phyloP scores from a whole-genome alignment of 1,140 invertebrate species.

The Drosophila pectinifera region DNA sequence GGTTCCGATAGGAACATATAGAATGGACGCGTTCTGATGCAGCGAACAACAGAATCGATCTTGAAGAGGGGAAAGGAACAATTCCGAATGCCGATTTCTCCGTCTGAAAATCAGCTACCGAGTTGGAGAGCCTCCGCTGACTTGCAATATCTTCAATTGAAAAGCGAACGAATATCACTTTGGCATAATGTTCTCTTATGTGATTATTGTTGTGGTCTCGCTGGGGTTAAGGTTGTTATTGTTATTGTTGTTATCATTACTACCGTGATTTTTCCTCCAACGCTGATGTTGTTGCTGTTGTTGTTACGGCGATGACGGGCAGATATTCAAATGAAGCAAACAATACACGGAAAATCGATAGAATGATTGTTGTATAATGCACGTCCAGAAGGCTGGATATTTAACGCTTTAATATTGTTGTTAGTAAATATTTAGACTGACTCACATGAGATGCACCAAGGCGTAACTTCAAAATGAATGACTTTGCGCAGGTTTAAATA shows the following conservation, averaged over 20 bases:
- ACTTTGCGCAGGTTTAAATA: background rate
- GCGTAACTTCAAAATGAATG: background rate
- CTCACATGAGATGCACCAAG: slow-evolving; percentile 7
- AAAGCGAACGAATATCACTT: slow-evolving; percentile 75
- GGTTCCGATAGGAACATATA: slow-evolving; percentile 19
- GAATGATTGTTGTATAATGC: slow-evolving; percentile 82
- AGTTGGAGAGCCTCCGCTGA: slow-evolving; percentile 68
- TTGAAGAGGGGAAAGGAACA: slow-evolving; percentile 8
- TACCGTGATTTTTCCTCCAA: slow-evolving; percentile 69
- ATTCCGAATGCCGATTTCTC: slow-evolving; percentile 36
- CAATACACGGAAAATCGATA: slow-evolving; percentile 77
- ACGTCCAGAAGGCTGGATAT: slow-evolving; percentile 69
- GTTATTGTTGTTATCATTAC: slow-evolving; percentile 71
- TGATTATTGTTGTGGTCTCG: slow-evolving; percentile 57
- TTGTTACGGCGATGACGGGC: slow-evolving; percentile 67
- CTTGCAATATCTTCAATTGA: slow-evolving; percentile 80
- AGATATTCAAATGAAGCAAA: slow-evolving; percentile 72
- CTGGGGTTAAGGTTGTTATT: slow-evolving; percentile 31
- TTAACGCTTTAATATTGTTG: slow-evolving; percentile 76
- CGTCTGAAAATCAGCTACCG: slow-evolving; percentile 59
- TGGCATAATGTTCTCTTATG: slow-evolving; percentile 72
- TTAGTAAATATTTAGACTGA: slow-evolving; percentile 73
- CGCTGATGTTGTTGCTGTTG: slow-evolving; percentile 56
- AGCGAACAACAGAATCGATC: slow-evolving; percentile 58
- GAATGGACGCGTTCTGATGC: slow-evolving; percentile 39